phyloP scores from a whole-genome alignment of 2,888 invertebrate species.

The Hydroisotoma schaefferi region DNA sequence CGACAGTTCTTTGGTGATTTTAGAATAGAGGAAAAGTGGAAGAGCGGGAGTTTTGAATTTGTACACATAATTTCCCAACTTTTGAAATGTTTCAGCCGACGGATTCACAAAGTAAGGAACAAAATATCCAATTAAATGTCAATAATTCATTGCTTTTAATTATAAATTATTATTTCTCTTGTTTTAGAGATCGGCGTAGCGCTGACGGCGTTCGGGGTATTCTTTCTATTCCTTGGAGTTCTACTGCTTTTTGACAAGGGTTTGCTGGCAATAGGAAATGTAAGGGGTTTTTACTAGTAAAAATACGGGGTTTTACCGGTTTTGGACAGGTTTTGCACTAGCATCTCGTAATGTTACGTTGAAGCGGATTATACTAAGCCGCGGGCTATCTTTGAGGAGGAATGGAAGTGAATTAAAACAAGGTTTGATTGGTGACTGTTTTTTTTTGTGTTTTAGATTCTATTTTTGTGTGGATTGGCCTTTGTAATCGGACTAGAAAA shows the following conservation, averaged over 20 bases:
- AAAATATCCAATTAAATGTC: not conserved
- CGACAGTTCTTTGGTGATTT: too few species aligned
- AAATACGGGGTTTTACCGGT: too few species aligned
- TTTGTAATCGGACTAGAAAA: constrained; percentile 94
- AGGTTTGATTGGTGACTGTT: too few species aligned
- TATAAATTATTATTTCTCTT: constrained; percentile 32
- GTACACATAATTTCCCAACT: not conserved
- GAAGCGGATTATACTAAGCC: too few species aligned
- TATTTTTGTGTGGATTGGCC: constrained; percentile 90
- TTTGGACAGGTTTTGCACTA: too few species aligned
- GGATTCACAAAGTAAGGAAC: constrained; percentile 54
- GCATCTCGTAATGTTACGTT: too few species aligned
- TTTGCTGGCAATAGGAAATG: constrained; percentile 97
- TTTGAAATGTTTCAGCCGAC: constrained; percentile 53
- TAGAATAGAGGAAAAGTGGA: not conserved
- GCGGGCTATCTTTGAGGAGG: too few species aligned
- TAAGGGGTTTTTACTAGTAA: constrained; percentile 61
- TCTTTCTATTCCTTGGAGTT: constrained; percentile 90
- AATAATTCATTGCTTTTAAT: not conserved
- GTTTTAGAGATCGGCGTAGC: constrained; percentile 94
- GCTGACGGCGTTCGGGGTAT: constrained; percentile 90
- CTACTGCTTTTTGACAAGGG: constrained; percentile 94
- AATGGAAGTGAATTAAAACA: too few species aligned
- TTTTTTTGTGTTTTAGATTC: too few species aligned
- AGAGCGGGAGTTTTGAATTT: too few species aligned